Percentiles rank a stretch among this genome's conserved stretches.
Evolutionary conservation across 1,140 invertebrate species (phyloP).

Genomic region (Brachionus asplanchnoidis): DNA sequence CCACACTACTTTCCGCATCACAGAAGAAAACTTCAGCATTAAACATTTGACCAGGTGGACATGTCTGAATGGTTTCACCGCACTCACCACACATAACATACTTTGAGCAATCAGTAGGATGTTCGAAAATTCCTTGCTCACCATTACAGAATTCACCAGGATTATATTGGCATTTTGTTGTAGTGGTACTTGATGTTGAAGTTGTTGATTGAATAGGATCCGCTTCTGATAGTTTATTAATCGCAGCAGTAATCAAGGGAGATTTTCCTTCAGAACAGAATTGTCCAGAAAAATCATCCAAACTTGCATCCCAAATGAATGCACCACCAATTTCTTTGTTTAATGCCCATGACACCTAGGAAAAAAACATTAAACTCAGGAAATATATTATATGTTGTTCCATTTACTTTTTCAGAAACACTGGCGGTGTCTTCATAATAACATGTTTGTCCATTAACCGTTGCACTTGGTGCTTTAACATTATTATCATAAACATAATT

Average conservation of each 20-base stretch:
- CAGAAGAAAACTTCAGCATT: background rate
- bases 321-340: slow-evolving; percentile 61
- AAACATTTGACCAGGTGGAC: background rate
- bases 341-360: slow-evolving; percentile 80
- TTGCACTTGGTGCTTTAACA: slow-evolving; percentile 69
- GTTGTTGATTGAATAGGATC: background rate
- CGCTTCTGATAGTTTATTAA: slow-evolving; percentile 62
- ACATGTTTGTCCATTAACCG: slow-evolving; percentile 1
- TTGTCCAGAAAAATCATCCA: slow-evolving; percentile 54
- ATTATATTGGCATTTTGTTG: background rate
- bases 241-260: slow-evolving; percentile 81
- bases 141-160: background rate
- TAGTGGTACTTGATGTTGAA: background rate
- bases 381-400: background rate
- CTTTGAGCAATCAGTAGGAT: slow-evolving; percentile 25
- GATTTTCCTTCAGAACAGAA: slow-evolving; percentile 75
- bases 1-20: background rate
- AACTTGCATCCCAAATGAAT: slow-evolving; percentile 49
- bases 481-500: slow-evolving; percentile 56
- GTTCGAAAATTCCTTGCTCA: background rate
- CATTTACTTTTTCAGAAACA: slow-evolving; percentile 21
- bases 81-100: slow-evolving; percentile 3
- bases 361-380: slow-evolving; percentile 52
- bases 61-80: background rate
- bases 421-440: slow-evolving; percentile 72